Percentiles rank a stretch among this genome's conserved stretches.
Conservation (phyloP, 2,888 invertebrate species). For the Formica aserva region DNA sequence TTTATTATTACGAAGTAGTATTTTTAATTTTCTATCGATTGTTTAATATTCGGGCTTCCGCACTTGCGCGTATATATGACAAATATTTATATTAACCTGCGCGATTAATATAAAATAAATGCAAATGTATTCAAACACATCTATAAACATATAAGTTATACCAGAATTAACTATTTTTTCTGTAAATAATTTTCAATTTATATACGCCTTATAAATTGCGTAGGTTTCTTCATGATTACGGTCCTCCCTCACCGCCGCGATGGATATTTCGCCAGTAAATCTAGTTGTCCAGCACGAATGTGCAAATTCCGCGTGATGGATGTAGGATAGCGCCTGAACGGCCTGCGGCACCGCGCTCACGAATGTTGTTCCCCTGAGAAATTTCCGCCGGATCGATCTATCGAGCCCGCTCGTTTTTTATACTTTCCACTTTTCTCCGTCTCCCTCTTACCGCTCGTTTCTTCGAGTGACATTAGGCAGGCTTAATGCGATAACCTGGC, state of each 20-base stretch:
- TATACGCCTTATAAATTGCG: slow-evolving; percentile 46
- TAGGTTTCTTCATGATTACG: slow-evolving; percentile 42
- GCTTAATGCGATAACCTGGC: slow-evolving; percentile 68
- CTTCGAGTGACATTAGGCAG: slow-evolving; percentile 71
- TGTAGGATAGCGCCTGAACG: slow-evolving; percentile 48
- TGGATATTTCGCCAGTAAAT: slow-evolving; percentile 58
- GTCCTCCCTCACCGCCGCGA: not conserved
- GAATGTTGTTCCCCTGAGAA: slow-evolving; percentile 69
- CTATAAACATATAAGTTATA: not conserved
- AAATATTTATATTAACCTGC: slow-evolving; percentile 22
- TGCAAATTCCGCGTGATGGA: slow-evolving; percentile 60
- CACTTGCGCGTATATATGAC: not conserved
- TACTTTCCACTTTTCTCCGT: slow-evolving; percentile 21
- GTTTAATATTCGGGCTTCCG: not conserved
- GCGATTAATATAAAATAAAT: not conserved
- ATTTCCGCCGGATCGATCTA: slow-evolving; percentile 73
- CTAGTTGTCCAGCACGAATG: slow-evolving; percentile 60
- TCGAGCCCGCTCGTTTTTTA: slow-evolving; percentile 60
- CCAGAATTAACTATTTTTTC: not conserved
- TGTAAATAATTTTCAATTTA: slow-evolving; percentile 49
- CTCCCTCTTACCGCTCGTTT: slow-evolving; percentile 12
- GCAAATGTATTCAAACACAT: not conserved
- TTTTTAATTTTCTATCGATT: slow-evolving; percentile 24
- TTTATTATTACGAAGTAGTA: slow-evolving; percentile 27
- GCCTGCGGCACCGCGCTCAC: slow-evolving; percentile 22